phyloP scores from a whole-genome alignment of 2,888 invertebrate genomes.

The Zygaena filipendulae region DNA sequence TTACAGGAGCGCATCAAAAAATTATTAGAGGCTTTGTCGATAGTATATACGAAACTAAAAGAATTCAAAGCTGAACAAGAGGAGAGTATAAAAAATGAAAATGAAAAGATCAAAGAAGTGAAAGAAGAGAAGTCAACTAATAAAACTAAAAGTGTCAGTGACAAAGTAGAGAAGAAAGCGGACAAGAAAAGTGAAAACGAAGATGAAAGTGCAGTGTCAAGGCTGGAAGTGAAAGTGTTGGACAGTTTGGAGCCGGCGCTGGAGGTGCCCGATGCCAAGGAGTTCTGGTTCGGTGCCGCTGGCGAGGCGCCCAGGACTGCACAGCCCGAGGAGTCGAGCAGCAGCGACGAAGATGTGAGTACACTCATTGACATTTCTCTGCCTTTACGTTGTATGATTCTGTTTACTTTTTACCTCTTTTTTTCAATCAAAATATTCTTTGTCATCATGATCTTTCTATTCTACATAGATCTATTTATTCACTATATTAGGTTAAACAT shows the following conservation, averaged over 20 bases:
- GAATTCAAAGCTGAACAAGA: slow-evolving; percentile 22
- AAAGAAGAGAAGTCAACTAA: slow-evolving; percentile 17
- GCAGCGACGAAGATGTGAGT: slow-evolving; percentile 55
- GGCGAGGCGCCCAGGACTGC: slow-evolving; percentile 18
- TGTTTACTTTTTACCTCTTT: too few species aligned
- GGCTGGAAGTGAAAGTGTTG: slow-evolving; percentile 25
- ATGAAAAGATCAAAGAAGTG: slow-evolving; percentile 17
- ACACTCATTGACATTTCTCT: too few species aligned
- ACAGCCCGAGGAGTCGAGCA: slow-evolving; percentile 33
- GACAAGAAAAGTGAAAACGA: slow-evolving; percentile 20
- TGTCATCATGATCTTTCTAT: neutral
- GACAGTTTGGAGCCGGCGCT: slow-evolving; percentile 35
- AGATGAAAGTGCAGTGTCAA: too few species aligned
- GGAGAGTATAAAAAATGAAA: slow-evolving; percentile 17
- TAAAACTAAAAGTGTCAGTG: slow-evolving; percentile 9
- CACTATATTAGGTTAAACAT: too few species aligned
- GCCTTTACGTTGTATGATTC: too few species aligned
- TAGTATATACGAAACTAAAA: slow-evolving; percentile 29
- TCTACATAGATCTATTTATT: too few species aligned
- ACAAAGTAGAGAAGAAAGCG: slow-evolving; percentile 16
- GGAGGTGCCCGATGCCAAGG: slow-evolving; percentile 45
- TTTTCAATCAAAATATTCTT: neutral
- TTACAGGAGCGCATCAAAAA: slow-evolving; percentile 30
- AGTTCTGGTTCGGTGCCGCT: slow-evolving; percentile 37
- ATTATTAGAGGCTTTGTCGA: slow-evolving; percentile 27